These are phyloP conservation scores for Elmis aenea DNA, from an alignment of 2,888 invertebrate genomes.

Conservation along the genomic window DNA sequence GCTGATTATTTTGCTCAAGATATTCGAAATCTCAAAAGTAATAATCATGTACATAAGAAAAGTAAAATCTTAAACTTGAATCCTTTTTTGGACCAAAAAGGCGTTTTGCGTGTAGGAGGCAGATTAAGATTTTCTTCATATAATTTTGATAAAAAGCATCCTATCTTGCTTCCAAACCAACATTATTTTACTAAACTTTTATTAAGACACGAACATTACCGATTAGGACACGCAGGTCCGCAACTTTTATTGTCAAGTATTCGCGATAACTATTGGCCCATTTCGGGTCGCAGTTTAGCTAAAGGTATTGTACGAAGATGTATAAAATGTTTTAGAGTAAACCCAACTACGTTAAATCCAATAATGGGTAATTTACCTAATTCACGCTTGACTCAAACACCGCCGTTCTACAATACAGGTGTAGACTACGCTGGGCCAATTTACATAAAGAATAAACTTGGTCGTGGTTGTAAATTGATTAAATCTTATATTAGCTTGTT, in stretches of 20 bases:
- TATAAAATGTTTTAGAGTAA: conserved; percentile 9
- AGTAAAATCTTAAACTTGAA: conserved; percentile 10
- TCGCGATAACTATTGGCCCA: no score
- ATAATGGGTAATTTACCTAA: conserved; percentile 12
- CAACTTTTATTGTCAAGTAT: conserved; percentile 16
- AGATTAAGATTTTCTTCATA: conserved; percentile 7
- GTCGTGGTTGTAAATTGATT: conserved; percentile 8
- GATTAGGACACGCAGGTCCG: conserved; percentile 17
- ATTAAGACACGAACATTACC: conserved; percentile 14
- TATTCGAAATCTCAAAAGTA: no score
- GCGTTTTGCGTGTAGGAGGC: conserved; percentile 15
- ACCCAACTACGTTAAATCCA: conserved; percentile 1
- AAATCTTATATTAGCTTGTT: conserved; percentile 24
- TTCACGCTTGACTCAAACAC: conserved; percentile 1
- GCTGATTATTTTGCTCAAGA: no score
- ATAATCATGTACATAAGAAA: no score
- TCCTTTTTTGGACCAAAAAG: conserved; percentile 14
- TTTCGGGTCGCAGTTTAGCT: conserved; percentile 5
- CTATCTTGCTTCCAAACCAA: conserved; percentile 15
- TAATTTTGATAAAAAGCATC: conserved; percentile 13
- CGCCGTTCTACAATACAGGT: conserved; percentile 12
- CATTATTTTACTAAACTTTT: conserved; percentile 17
- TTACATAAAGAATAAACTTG: background rate
- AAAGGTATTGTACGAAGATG: conserved; percentile 7
- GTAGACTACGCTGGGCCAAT: conserved; percentile 24